These are phyloP conservation scores for Chloropsis cyanopogon DNA, from an alignment of 2,113 vertebrate genomes.

Conservation along the genomic window DNA sequence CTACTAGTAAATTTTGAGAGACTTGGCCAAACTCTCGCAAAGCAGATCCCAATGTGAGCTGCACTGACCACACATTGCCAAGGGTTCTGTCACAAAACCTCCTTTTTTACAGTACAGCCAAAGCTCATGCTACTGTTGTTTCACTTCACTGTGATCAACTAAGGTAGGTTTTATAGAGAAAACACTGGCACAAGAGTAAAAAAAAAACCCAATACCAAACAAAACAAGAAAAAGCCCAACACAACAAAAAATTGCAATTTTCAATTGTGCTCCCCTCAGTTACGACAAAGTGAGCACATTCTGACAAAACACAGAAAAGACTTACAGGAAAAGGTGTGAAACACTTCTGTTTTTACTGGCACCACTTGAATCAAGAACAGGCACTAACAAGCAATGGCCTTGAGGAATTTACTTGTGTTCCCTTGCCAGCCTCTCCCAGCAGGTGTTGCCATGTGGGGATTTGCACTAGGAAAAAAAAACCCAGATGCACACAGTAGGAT, in stretches of 20 bases:
- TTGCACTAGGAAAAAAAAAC: not conserved
- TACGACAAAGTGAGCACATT: not conserved
- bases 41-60: not conserved
- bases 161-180: not conserved
- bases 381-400: slow-evolving; percentile 69
- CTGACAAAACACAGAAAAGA: slow-evolving; percentile 24
- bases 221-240: not conserved
- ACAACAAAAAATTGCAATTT: not conserved
- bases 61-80: not conserved
- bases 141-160: not conserved
- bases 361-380: slow-evolving; percentile 72
- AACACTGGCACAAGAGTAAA: not conserved
- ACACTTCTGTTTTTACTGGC: slow-evolving; percentile 54
- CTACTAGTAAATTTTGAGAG: not conserved
- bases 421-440: slow-evolving; percentile 59
- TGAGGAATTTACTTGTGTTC: slow-evolving; percentile 61
- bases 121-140: not conserved
- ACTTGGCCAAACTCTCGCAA: not conserved
- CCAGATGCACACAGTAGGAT: not conserved
- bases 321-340: slow-evolving; percentile 71
- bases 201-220: not conserved
- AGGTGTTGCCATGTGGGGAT: slow-evolving; percentile 56
- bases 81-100: not conserved
- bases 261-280: not conserved
- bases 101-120: not conserved